phyloP scores from a whole-genome alignment of 2,797 vertebrate species.

The Lepilemur septentrionalis region DNA sequence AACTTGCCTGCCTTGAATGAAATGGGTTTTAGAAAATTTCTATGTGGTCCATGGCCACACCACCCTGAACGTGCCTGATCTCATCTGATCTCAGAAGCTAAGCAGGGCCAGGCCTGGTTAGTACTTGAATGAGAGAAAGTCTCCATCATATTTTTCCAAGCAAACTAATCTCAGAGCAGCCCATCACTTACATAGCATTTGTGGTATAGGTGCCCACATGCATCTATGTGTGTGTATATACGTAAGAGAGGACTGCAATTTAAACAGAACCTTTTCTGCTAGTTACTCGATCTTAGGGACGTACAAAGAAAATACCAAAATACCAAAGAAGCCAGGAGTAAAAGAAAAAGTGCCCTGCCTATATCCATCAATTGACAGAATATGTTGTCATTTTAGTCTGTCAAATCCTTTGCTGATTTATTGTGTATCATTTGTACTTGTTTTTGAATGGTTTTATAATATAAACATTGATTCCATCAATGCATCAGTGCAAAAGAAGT shows the following conservation, averaged over 20 bases:
- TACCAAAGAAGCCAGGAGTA: neutral
- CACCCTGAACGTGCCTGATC: no score
- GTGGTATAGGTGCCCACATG: neutral
- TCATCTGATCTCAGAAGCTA: no score
- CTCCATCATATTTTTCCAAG: conserved; percentile 74
- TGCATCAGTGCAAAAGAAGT: neutral
- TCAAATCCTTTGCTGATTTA: neutral
- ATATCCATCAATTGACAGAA: neutral
- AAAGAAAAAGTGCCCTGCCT: neutral
- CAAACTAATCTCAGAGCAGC: conserved; percentile 62
- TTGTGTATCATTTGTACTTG: neutral
- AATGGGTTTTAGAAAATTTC: conserved; percentile 68
- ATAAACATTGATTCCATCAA: neutral
- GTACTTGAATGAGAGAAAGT: conserved; percentile 30
- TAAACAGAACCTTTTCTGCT: neutral
- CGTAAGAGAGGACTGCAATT: neutral
- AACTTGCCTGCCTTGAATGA: conserved; percentile 70
- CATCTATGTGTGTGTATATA: no score
- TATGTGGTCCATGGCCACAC: conserved; percentile 52
- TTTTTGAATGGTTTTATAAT: neutral
- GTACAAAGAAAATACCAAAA: conserved; percentile 19
- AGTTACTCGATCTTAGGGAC: neutral
- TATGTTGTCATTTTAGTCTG: neutral
- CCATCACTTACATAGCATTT: conserved; percentile 47
- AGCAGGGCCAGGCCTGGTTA: no score